Percentiles rank a stretch among this genome's conserved stretches.
Evolutionary conservation across 2,797 vertebrate genomes (phyloP).

Genomic region (Sebastes vulpes): DNA sequence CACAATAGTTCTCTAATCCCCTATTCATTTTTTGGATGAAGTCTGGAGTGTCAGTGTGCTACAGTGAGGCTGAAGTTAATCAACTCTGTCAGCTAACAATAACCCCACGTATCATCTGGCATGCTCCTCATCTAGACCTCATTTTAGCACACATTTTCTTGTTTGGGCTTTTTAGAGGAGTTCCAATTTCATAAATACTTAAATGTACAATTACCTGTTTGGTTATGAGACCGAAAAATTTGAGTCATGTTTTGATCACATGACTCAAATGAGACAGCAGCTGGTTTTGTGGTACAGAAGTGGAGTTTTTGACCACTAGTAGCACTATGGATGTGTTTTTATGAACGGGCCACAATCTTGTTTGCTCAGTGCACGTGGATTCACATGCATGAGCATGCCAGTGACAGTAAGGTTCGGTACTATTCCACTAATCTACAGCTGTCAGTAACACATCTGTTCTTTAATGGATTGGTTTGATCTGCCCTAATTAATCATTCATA

Average conservation of each 20-base stretch:
- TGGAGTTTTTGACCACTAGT: neutral
- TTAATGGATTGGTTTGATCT: slow-evolving; percentile 9
- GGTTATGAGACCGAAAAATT: neutral
- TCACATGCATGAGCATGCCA: rapidly evolving
- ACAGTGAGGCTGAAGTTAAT: slow-evolving; percentile 20
- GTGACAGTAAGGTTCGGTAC: neutral
- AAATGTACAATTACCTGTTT: neutral
- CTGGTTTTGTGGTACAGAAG: neutral
- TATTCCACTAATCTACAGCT: neutral
- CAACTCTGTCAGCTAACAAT: slow-evolving; percentile 14
- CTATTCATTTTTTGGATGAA: slow-evolving; percentile 21
- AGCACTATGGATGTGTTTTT: neutral
- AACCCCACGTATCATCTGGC: neutral
- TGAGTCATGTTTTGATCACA: neutral
- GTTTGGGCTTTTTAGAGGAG: neutral
- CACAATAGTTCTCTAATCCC: slow-evolving; percentile 22
- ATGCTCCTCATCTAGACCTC: neutral
- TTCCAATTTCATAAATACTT: neutral
- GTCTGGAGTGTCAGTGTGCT: neutral
- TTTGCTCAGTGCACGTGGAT: neutral
- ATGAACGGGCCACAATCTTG: neutral
- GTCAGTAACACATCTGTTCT: neutral
- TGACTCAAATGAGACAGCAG: neutral
- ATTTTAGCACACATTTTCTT: neutral
- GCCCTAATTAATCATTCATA: neutral